phyloP scores from a whole-genome alignment of 2,113 vertebrate species.

The Balaeniceps rex region DNA sequence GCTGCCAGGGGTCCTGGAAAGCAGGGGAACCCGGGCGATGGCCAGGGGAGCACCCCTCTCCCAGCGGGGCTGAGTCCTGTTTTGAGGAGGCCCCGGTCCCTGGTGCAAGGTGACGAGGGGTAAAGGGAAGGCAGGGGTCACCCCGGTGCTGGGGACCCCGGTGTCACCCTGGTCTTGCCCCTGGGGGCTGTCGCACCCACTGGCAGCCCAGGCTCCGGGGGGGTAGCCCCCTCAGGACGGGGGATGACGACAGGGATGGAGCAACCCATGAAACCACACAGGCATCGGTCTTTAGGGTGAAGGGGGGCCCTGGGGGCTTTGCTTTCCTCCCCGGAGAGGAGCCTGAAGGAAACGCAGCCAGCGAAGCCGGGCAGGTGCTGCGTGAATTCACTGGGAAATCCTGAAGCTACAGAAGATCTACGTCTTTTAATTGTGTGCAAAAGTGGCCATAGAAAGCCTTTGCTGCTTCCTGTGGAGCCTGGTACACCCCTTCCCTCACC shows the following conservation, averaged over 20 bases:
- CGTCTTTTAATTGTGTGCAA: not conserved
- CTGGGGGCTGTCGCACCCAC: not conserved
- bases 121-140: not conserved
- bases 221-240: rapidly evolving
- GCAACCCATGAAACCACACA: not conserved
- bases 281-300: not conserved
- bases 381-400: not conserved
- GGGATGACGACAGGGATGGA: not conserved
- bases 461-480: not conserved
- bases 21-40: too few relatives aligned
- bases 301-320: not conserved
- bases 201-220: not conserved
- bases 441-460: not conserved
- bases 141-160: rapidly evolving
- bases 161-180: not conserved
- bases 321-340: not conserved
- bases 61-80: rapidly evolving
- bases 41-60: not conserved
- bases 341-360: not conserved
- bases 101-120: not conserved
- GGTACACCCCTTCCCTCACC: rapidly evolving
- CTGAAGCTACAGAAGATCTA: not conserved
- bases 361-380: not conserved
- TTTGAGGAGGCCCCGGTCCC: not conserved
- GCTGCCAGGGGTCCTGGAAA: not conserved